A percentile compares a stretch with the other conserved stretches of the same genome.
Conservation (phyloP, 2,888 invertebrate species). For the Scotopteryx bipunctaria region DNA sequence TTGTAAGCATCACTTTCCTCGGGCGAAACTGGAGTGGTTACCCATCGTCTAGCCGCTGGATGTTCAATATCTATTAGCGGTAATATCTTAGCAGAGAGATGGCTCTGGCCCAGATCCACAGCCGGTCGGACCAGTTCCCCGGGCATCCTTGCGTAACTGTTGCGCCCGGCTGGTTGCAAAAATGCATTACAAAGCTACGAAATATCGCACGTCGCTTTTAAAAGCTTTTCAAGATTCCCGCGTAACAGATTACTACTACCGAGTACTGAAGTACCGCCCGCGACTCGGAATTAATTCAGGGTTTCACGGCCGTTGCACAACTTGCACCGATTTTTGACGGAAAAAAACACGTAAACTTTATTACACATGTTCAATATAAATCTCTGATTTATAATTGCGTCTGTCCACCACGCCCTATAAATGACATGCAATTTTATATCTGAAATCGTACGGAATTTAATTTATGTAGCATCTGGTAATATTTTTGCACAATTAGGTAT, state of each 20-base stretch:
- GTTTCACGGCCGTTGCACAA: slow-evolving; percentile 57
- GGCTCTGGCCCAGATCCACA: slow-evolving; percentile 77
- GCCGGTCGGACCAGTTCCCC: slow-evolving; percentile 78
- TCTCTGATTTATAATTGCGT: slow-evolving; percentile 73
- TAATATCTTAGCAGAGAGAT: slow-evolving; percentile 76
- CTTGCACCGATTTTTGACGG: slow-evolving; percentile 69
- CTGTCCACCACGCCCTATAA: slow-evolving; percentile 68
- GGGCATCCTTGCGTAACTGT: slow-evolving; percentile 76
- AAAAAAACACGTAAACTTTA: slow-evolving; percentile 60
- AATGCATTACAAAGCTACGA: slow-evolving; percentile 74
- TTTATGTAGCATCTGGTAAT: slow-evolving; percentile 72
- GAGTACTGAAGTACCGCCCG: slow-evolving; percentile 41
- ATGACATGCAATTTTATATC: slow-evolving; percentile 72
- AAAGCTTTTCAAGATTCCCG: slow-evolving; percentile 72
- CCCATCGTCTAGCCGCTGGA: slow-evolving; percentile 51
- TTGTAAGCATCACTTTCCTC: slow-evolving; percentile 31
- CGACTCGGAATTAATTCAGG: slow-evolving; percentile 56
- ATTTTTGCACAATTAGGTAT: slow-evolving; percentile 49
- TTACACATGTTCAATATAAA: slow-evolving; percentile 68
- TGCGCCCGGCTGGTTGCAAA: slow-evolving; percentile 67
- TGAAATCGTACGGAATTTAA: slow-evolving; percentile 72
- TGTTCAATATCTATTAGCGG: slow-evolving; percentile 77
- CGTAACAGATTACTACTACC: slow-evolving; percentile 58
- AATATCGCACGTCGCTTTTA: slow-evolving; percentile 69
- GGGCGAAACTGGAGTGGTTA: slow-evolving; percentile 23